A percentile compares a stretch with the other conserved stretches of the same genome.
Conservation (phyloP, 2,888 invertebrate genomes). For the Parnassius orleans region DNA sequence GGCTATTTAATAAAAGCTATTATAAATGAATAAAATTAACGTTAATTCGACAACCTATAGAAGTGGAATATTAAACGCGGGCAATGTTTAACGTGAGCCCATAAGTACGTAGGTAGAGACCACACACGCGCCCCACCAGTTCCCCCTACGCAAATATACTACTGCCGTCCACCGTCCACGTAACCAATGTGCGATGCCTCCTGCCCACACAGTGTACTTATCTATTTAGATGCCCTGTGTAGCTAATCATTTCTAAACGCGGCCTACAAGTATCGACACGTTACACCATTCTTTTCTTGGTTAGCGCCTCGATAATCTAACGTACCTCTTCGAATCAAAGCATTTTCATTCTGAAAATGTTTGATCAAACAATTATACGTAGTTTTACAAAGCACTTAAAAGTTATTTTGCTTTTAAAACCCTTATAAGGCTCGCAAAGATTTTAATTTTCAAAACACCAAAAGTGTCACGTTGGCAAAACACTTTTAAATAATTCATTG, state of each 20-base stretch:
- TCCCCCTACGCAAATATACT: slow-evolving; percentile 64
- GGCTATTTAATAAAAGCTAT: too few relatives aligned
- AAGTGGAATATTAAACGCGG: not conserved
- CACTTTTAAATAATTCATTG: slow-evolving; percentile 44
- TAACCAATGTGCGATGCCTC: slow-evolving; percentile 49
- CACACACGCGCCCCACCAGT: slow-evolving; percentile 64
- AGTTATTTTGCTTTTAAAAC: not conserved
- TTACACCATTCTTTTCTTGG: slow-evolving; percentile 67
- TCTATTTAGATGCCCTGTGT: slow-evolving; percentile 56
- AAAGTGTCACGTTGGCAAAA: slow-evolving; percentile 52
- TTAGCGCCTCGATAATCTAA: slow-evolving; percentile 65
- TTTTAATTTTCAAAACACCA: slow-evolving; percentile 20
- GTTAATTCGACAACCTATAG: not conserved
- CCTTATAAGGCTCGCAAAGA: not conserved
- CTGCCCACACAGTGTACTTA: slow-evolving; percentile 53
- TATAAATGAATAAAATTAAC: too few relatives aligned
- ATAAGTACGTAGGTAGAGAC: slow-evolving; percentile 48
- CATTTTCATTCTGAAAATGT: slow-evolving; percentile 21
- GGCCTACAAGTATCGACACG: slow-evolving; percentile 63
- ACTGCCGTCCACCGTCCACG: slow-evolving; percentile 55
- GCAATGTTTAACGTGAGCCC: slow-evolving; percentile 3
- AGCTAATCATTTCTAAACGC: slow-evolving; percentile 71
- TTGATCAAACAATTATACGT: slow-evolving; percentile 25
- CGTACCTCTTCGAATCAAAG: slow-evolving; percentile 31
- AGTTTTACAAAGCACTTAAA: slow-evolving; percentile 3